Base-by-base conservation (phyloP, 2,113 vertebrate species). In the Echinops telfairi region DNA sequence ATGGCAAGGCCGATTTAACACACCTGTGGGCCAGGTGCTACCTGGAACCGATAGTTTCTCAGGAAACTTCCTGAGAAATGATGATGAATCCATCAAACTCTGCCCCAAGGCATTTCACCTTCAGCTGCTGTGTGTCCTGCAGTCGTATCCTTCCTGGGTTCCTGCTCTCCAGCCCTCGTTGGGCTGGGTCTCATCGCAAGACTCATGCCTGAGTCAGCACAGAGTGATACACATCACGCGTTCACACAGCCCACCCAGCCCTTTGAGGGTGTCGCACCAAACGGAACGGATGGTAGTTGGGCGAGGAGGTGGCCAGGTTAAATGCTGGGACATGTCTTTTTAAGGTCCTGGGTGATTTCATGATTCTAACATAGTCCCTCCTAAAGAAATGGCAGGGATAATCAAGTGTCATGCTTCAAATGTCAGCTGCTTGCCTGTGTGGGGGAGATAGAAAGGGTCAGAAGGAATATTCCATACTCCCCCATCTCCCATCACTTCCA, bases 221-320 rank as follows among this genome's bases (percentile, higher is more conserved):
- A 1, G 29, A 85, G 85, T 40, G 58, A 68, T 53, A 85, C 64
- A 57, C 87, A 38, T 53, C 53, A 36, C 10, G 4, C 40, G 38
- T 7, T 83, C 80, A 16, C 68, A n/a, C 16, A 87, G 71, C 22
- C 25, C n/a, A 4, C 64, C 64, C 83, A 73, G 60, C n/a, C 92
- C 70, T 92, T 71, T 70, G 79, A 94, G 2, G 11, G 29, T 79
- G 38, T 14, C 33, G 15, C 27, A 47, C 43, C 71, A 91, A 95
- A 58, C 36, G 16, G 38, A 91, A 90, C 38, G 73, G 85, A 83
- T 58, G n/a, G 36, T 73, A 83, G 90, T 76, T 70, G 36, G 75
- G 19, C 82, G 85, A 82, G 43, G 90, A 91, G 53, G n/a, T 76
- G 68, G 92, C 86, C 86, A 95, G 70, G 64, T 92, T 93, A 95